Base-by-base conservation (phyloP, 1,140 invertebrate genomes). In the Colletes latitarsis region DNA sequence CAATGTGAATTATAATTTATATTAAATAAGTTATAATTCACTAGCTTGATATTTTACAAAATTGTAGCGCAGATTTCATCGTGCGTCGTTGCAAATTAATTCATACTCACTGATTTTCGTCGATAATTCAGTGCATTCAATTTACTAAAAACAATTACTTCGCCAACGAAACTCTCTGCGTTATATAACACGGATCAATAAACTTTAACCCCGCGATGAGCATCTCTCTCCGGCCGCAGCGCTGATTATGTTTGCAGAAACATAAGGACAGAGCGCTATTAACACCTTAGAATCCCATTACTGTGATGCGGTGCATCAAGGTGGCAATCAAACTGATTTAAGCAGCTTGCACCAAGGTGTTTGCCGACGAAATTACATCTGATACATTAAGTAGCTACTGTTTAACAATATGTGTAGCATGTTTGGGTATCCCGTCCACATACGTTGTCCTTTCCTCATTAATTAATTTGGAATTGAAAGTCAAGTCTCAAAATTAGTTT, bases 211-310 rank as follows among this genome's bases (percentile, higher is more conserved):
- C 6, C 30, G 30, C 19, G n/a, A 3, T 17, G n/a, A 39, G 30
- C 30, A 30, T 30, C 49, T 64, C 52, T 8, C 17, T 9, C 43
- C 43, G 21, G 30, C 14, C 46, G 53, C 21, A 14, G n/a, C n/a
- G 72, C 6, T 74, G 78, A 80, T 80, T 80, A 80, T 80, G 67
- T 82, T 82, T 70, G 52, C 75, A 77, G 74, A 63, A 57, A 66
- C 66, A 57, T 82, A 82, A 82, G 75, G 58, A 71, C 60, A 55
- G 52, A 21, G 8, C 57, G 43, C 67, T 64, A 77, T 77, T 71
- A 71, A 77, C 75, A 63, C 80, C 75, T 82, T 77, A 64, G 75
- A 71, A 77, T 77, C 60, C 67, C 75, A 77, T 77, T 70, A 57
- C n/a, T 63, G 49, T 57, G 49, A 69, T 21, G 60, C 52, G 53